phyloP scores from a whole-genome alignment of 2,113 vertebrate species.

The Scopus umbretta region DNA sequence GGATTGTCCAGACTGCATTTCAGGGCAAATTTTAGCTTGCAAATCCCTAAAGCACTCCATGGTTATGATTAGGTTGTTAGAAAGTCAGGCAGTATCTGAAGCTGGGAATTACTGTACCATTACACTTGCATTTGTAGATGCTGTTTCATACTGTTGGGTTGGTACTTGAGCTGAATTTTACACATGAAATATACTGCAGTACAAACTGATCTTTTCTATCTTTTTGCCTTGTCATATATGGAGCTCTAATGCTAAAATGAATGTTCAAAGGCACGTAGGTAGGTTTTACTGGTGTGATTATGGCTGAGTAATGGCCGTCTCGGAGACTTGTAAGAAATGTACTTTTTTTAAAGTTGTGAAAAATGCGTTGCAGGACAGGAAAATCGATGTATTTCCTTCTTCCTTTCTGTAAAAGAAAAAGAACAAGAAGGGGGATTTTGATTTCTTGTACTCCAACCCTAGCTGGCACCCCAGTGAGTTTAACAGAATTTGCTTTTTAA shows the following conservation, averaged over 20 bases:
- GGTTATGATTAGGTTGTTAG: not conserved
- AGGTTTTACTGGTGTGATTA: not conserved
- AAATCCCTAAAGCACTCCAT: not conserved
- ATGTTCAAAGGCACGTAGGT: too few relatives aligned
- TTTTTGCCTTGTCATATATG: not conserved
- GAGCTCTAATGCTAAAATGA: not conserved
- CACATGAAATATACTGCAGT: not conserved
- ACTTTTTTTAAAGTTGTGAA: not conserved
- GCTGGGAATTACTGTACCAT: not conserved
- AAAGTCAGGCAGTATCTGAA: not conserved
- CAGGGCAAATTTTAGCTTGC: not conserved
- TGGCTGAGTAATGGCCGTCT: not conserved
- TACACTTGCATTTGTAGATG: not conserved
- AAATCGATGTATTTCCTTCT: not conserved
- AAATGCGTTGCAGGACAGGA: not conserved
- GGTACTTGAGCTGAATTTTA: not conserved
- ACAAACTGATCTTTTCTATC: not conserved
- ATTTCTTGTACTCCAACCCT: not conserved
- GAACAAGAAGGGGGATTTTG: not conserved
- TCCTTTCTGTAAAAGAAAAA: not conserved
- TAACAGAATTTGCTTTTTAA: not conserved
- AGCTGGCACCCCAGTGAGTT: not conserved
- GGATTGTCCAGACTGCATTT: not conserved
- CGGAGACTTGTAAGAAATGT: not conserved
- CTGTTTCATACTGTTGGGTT: not conserved